phyloP scores from a whole-genome alignment of 2,888 invertebrate species.

The Chydorus sphaericus region DNA sequence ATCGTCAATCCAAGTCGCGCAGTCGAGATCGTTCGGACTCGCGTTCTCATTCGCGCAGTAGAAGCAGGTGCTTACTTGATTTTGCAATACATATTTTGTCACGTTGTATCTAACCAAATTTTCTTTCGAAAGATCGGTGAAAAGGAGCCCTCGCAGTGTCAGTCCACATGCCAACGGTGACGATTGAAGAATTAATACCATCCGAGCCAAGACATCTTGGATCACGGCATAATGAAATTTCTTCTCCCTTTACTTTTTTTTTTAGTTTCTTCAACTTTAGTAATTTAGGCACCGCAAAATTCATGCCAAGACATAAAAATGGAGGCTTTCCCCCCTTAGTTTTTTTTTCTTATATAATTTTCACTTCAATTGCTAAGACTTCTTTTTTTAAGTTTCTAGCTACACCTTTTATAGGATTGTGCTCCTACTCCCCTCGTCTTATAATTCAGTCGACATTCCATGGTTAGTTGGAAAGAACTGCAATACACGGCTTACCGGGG shows the following conservation, averaged over 20 bases:
- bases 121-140: background rate
- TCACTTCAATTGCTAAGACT: no score
- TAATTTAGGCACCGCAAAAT: no score
- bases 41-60: slow-evolving; percentile 12
- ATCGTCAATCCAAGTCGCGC: slow-evolving; percentile 31
- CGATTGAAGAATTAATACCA: slow-evolving; percentile 3
- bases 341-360: no score
- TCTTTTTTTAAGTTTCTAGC: no score
- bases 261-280: background rate
- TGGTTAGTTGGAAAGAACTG: slow-evolving; percentile 1
- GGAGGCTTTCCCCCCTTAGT: no score
- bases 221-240: background rate
- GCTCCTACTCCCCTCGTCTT: slow-evolving; percentile 3
- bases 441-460: slow-evolving; percentile 7
- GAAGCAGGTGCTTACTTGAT: background rate
- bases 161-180: slow-evolving; percentile 9
- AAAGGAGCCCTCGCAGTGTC: background rate
- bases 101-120: background rate
- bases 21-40: slow-evolving; percentile 7
- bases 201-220: background rate
- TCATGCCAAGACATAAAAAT: no score
- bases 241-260: background rate
- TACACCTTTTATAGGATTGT: no score
- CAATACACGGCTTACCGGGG: background rate
- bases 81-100: background rate